Percentiles rank a stretch among this genome's conserved stretches.
phyloP scores from a whole-genome alignment of 2,888 invertebrate genomes.

The Colostygia pectinataria region DNA sequence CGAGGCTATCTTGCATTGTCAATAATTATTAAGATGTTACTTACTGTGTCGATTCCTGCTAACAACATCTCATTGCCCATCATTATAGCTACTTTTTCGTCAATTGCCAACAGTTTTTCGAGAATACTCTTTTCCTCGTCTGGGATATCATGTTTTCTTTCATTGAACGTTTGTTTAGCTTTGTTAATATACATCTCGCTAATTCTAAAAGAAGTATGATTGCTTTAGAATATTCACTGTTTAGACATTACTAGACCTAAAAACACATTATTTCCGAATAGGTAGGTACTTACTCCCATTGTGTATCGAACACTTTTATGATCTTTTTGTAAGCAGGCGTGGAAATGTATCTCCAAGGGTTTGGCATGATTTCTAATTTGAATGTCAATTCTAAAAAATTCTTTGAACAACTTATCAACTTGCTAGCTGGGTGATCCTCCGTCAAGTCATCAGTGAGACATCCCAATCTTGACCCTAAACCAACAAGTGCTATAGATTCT shows the following conservation, averaged over 20 bases:
- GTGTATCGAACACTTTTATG: constrained; percentile 57
- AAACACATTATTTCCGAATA: not conserved
- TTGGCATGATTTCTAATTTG: constrained; percentile 59
- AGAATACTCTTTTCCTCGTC: constrained; percentile 83
- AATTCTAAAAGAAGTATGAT: constrained; percentile 51
- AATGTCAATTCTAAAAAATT: constrained; percentile 54
- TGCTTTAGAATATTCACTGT: no score
- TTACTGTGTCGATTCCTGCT: constrained; percentile 89
- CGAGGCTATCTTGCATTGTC: no score
- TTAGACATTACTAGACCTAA: not conserved
- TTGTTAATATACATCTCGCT: constrained; percentile 59
- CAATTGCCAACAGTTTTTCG: constrained; percentile 84
- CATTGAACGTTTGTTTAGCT: constrained; percentile 53
- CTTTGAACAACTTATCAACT: constrained; percentile 56
- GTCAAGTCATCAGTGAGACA: constrained; percentile 54
- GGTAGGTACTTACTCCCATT: constrained; percentile 68
- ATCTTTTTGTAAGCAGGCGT: constrained; percentile 61
- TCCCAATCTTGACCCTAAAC: constrained; percentile 63
- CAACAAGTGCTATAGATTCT: constrained; percentile 77
- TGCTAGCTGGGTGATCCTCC: constrained; percentile 56
- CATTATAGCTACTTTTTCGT: constrained; percentile 84
- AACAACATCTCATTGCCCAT: constrained; percentile 88
- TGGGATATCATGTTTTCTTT: constrained; percentile 57
- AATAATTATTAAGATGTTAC: no score
- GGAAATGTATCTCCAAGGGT: constrained; percentile 55